phyloP scores from a whole-genome alignment of 1,140 invertebrate species.

The Orchestia grillus region DNA sequence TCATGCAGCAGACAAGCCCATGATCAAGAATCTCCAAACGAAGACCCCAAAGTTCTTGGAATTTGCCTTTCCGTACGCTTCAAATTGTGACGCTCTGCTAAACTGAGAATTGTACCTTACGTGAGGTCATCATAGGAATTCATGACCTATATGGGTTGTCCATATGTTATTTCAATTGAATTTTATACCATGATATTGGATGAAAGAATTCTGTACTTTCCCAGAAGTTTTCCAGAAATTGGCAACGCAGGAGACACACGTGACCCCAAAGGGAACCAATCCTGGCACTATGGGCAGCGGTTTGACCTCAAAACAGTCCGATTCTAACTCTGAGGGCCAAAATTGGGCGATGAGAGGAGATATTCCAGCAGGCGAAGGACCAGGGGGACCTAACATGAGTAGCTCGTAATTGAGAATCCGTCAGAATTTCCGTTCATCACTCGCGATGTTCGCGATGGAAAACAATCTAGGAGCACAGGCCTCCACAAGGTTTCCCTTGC shows the following conservation, averaged over 20 bases:
- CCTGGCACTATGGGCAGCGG: neutral
- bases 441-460: neutral
- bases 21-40: neutral
- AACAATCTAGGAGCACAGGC: neutral
- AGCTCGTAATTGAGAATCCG: neutral
- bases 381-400: neutral
- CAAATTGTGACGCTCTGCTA: neutral
- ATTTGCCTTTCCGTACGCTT: neutral
- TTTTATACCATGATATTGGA: neutral
- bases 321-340: neutral
- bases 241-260: neutral
- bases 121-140: neutral
- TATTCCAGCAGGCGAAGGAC: neutral
- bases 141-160: neutral
- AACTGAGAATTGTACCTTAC: neutral
- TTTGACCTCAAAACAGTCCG: neutral
- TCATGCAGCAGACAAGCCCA: neutral
- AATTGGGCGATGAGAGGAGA: neutral
- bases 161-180: neutral
- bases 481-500: neutral
- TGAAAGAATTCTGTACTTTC: neutral
- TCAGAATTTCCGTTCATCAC: neutral
- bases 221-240: neutral
- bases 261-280: neutral
- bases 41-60: neutral